A percentile compares a stretch with the other conserved stretches of the same genome.
These are phyloP conservation scores for Pseudomyrmex dendroicus DNA, from an alignment of 1,140 invertebrate species.

Conservation along the genomic window DNA sequence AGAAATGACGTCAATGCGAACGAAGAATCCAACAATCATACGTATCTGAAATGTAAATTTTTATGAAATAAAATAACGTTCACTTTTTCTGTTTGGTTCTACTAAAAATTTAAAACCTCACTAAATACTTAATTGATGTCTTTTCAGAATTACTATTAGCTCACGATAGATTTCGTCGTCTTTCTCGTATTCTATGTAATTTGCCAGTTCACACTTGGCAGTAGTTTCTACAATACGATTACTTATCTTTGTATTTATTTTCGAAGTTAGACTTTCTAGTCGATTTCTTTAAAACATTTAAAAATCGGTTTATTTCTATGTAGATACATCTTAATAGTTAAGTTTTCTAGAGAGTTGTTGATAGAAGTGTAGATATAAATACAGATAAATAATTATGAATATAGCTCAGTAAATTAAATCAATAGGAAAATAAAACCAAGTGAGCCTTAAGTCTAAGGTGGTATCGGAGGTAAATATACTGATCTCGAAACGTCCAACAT, in stretches of 20 bases:
- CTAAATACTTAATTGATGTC: conserved; percentile 14
- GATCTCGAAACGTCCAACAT: too few relatives aligned
- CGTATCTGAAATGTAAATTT: conserved; percentile 10
- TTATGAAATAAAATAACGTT: not conserved
- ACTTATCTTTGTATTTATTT: not conserved
- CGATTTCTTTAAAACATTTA: not conserved
- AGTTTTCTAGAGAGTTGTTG: not conserved
- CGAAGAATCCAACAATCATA: not conserved
- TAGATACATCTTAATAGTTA: not conserved
- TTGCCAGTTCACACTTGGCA: not conserved
- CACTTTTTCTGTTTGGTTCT: too few relatives aligned
- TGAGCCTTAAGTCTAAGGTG: too few relatives aligned
- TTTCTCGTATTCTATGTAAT: not conserved
- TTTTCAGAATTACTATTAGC: not conserved
- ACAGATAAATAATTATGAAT: too few relatives aligned
- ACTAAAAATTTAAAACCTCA: not conserved
- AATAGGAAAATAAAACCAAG: too few relatives aligned
- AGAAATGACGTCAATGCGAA: conserved; percentile 2
- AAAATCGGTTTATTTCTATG: too few relatives aligned
- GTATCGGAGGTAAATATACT: too few relatives aligned
- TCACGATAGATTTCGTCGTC: conserved; percentile 15
- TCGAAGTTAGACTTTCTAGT: conserved; percentile 10
- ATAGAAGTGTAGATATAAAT: not conserved
- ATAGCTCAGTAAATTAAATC: too few relatives aligned
- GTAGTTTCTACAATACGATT: too few relatives aligned